Base-by-base conservation (phyloP, 2,113 vertebrate genomes). In the Syngnathus floridae region DNA sequence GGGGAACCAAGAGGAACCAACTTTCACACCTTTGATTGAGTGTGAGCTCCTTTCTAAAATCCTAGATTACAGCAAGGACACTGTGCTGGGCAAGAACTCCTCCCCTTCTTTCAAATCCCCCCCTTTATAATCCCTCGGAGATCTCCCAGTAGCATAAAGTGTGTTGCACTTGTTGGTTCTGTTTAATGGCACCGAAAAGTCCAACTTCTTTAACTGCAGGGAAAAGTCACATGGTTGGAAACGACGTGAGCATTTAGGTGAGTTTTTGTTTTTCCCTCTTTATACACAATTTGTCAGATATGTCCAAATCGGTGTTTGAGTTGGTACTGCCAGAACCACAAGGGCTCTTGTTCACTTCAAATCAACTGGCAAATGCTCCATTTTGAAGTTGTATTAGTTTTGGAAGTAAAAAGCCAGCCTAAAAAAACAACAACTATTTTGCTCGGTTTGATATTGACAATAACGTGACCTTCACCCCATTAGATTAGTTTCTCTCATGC, bases 81-180 rank as follows among this genome's bases (percentile, higher is more conserved):
- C 61, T 13, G 57, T n/a, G 70, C 70, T 66, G 76, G 79, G 76
- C 78, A 70, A 75, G 73, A 73, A 66, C 78, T 74, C 83, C 77
- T 63, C 80, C 74, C 64, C 72, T 22, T 56, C 7, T 58, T 69
- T 81, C 65, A 77, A 82, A 79, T 75, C 78, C 74, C 73, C 26
- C 26, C 75, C 46, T 35, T 71, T 72, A 63, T 88, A 86, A 89
- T 90, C 86, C 84, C 73, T 0, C 81, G 74, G 70, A 86, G 82
- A 86, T 82, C 82, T 82, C 69, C 72, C 57, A 36, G 26, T 63
- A 46, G 79, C 73, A 75, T 65, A 71, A 72, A 71, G 76, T 76
- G 77, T 51, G 66, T 67, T 62, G 73, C 75, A 66, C 74, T 40
- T 59, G 59, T 16, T 45, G 16, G 38, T 61, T 16, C 6, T 26